Base-by-base conservation (phyloP, 1,140 invertebrate genomes). In the Habropoda laboriosa region DNA sequence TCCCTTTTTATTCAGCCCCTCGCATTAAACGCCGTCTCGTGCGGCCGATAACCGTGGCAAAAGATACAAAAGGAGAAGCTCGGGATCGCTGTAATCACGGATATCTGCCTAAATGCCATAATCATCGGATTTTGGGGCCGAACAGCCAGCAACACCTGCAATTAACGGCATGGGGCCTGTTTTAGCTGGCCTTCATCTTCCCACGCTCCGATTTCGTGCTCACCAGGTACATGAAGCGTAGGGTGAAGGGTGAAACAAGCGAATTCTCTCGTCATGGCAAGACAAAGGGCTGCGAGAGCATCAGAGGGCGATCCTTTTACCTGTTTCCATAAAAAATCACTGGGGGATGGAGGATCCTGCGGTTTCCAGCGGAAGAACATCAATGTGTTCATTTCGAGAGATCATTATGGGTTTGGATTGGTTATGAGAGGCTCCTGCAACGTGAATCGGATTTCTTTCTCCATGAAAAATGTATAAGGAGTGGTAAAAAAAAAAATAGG, bases 31-130 rank as follows among this genome's bases (percentile, higher is more conserved):
- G 30, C 49, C 58, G 68, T 80, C 81, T 83, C 77, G 84, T 83
- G 81, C 71, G 64, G 32, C 55, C 66, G 73, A 83, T 58, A 63
- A 57, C 21, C 35, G 35, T 27, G 57, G 18, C 45, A 40, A 74
- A 63, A 61, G 30, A 32, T 74, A 49, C n/a, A 40, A 45, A 71
- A 38, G 27, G 63, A 49, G 47, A 55, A 30, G n/a, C 27, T 35
- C 32, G 53, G 80, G 72, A 88, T 85, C 75, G 70, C 53, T 57
- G 66, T 82, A 80, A 87, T 89, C 82, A 86, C 63, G 76, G 74
- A 87, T 87, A 89, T 88, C 83, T 88, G 73, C 67, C 76, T 88
- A 88, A 88, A 88, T 63, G 86, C 79, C 83, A 79, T 88, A 88
- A 88, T 88, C 81, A 82, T 71, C 58, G 80, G 76, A 86, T 80